A percentile compares a stretch with the other conserved stretches of the same genome.
Evolutionary conservation across 2,888 invertebrate genomes (phyloP).

Genomic region (Pinctada fucata): DNA sequence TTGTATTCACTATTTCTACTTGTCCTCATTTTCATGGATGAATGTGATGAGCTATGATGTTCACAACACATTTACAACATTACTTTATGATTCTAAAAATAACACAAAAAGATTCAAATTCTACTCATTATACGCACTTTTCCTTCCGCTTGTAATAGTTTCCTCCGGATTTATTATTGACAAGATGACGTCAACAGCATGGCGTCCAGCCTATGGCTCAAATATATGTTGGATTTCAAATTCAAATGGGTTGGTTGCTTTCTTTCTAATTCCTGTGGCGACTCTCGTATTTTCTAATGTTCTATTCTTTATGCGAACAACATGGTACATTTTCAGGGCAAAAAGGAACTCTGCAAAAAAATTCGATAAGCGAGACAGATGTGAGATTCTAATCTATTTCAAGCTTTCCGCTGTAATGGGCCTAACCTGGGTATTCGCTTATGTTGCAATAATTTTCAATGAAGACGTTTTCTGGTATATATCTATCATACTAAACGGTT

Average conservation of each 20-base stretch:
- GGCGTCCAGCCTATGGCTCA: conserved; percentile 33
- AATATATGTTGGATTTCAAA: conserved; percentile 45
- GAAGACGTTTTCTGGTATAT: conserved; percentile 76
- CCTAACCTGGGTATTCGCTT: conserved; percentile 78
- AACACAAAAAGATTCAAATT: conserved; percentile 25
- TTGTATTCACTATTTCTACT: conserved; percentile 78
- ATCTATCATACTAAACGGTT: conserved; percentile 77
- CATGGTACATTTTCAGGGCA: conserved; percentile 22
- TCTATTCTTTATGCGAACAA: conserved; percentile 28
- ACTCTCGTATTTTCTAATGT: conserved; percentile 34
- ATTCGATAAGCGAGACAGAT: conserved; percentile 36
- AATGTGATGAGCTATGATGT: conserved; percentile 80
- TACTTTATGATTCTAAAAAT: conserved; percentile 21
- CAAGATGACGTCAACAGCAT: not conserved
- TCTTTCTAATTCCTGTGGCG: conserved; percentile 39
- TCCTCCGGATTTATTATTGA: conserved; percentile 22
- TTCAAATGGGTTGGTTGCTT: conserved; percentile 33
- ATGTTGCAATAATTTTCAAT: conserved; percentile 74
- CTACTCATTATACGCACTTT: conserved; percentile 40
- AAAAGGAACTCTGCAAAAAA: conserved; percentile 24
- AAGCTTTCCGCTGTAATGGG: conserved; percentile 77
- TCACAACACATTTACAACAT: conserved; percentile 77
- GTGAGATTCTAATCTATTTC: conserved; percentile 54
- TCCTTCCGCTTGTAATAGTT: conserved; percentile 29
- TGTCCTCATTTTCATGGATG: conserved; percentile 80